Evolutionary conservation across 2,113 vertebrate species (phyloP).

Genomic region (Pituophis catenifer): DNA sequence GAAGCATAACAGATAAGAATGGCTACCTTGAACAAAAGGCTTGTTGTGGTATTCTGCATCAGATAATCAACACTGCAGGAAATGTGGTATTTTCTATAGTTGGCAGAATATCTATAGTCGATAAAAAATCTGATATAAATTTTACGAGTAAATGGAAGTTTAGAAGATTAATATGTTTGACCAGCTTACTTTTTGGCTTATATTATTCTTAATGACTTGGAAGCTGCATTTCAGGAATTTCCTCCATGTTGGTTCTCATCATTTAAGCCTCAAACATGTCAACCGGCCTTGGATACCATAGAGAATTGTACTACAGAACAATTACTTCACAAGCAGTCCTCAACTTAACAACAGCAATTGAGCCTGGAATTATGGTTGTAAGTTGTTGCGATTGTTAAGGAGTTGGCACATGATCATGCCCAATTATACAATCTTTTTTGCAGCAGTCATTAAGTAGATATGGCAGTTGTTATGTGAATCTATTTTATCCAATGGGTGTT

Average conservation of each 20-base stretch:
- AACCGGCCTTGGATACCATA: not conserved
- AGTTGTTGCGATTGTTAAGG: not conserved
- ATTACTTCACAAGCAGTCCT: not conserved
- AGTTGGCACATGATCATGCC: not conserved
- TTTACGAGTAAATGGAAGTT: not conserved
- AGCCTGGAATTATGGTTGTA: not conserved
- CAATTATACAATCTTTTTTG: not conserved
- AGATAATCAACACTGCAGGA: not conserved
- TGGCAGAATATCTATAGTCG: not conserved
- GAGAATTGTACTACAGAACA: not conserved
- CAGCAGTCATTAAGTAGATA: not conserved
- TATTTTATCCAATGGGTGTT: not conserved
- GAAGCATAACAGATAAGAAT: not conserved
- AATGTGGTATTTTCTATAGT: not conserved
- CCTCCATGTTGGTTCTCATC: not conserved
- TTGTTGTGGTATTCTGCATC: not conserved
- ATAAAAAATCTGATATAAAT: not conserved
- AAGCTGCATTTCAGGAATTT: not conserved
- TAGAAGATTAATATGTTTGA: accelerated
- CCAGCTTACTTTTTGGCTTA: not conserved
- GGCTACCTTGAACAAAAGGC: not conserved
- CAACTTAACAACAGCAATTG: not conserved
- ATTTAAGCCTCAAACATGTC: accelerated
- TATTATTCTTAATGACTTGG: not conserved
- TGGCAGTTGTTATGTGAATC: not conserved